Evolutionary conservation across 1,140 invertebrate genomes (phyloP).

Genomic region (Papilio glaucus): DNA sequence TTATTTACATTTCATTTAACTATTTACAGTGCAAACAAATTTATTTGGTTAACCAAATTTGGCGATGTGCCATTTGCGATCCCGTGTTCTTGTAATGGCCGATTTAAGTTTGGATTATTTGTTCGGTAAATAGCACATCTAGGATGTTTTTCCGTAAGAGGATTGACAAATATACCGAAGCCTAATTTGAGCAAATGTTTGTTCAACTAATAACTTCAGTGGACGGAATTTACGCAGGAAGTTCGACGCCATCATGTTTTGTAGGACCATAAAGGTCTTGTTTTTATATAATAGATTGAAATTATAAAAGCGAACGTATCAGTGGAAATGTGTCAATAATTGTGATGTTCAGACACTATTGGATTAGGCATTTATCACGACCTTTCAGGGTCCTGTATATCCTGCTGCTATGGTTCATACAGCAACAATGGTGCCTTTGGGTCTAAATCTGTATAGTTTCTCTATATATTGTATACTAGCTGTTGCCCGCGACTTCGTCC

Average conservation of each 20-base stretch:
- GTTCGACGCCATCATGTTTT: not conserved
- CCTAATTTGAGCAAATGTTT: slow-evolving; percentile 3
- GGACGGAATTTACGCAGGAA: not conserved
- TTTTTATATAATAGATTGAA: too few relatives aligned
- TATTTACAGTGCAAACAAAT: slow-evolving; percentile 5
- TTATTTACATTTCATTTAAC: not conserved
- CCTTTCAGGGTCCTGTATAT: too few relatives aligned
- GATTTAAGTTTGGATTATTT: slow-evolving; percentile 27
- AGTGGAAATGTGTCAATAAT: too few relatives aligned
- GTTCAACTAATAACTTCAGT: not conserved
- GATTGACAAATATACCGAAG: slow-evolving; percentile 18
- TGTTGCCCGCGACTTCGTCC: too few relatives aligned
- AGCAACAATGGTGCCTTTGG: too few relatives aligned
- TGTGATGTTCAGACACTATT: too few relatives aligned
- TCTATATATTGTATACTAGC: too few relatives aligned
- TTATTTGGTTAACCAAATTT: slow-evolving; percentile 18
- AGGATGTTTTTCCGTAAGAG: slow-evolving; percentile 22
- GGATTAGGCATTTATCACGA: too few relatives aligned
- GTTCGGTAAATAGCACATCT: not conserved
- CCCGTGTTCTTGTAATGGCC: slow-evolving; percentile 5
- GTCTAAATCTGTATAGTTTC: too few relatives aligned
- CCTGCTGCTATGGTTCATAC: too few relatives aligned
- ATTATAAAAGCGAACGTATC: too few relatives aligned
- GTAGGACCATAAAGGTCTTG: too few relatives aligned
- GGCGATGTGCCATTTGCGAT: not conserved